Percentiles rank a stretch among this genome's conserved stretches.
These are phyloP conservation scores for Linepithema humile DNA, from an alignment of 1,140 invertebrate genomes.

Conservation along the genomic window DNA sequence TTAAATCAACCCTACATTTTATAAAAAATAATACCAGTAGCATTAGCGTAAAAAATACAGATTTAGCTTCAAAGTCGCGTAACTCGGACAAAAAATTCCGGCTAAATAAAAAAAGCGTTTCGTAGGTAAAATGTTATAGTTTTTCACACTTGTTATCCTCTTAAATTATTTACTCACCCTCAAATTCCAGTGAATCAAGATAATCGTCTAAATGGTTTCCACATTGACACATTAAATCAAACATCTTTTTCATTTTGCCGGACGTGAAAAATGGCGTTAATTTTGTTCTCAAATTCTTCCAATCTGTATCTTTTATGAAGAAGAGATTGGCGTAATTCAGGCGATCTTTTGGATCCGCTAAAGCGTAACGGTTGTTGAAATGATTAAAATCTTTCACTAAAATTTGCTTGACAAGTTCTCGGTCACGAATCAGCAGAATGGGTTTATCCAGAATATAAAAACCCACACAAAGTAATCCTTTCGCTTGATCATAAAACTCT, in stretches of 20 bases:
- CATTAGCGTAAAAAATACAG: too few species aligned
- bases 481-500: conserved; percentile 59
- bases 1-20: too few species aligned
- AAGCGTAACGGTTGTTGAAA: conserved; percentile 76
- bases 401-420: conserved; percentile 81
- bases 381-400: conserved; percentile 83
- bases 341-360: conserved; percentile 64
- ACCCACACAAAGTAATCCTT: conserved; percentile 71
- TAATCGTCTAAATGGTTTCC: conserved; percentile 75
- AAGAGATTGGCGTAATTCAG: conserved; percentile 76
- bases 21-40: too few species aligned
- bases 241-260: conserved; percentile 82
- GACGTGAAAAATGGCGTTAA: conserved; percentile 81
- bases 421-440: conserved; percentile 80
- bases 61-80: too few species aligned
- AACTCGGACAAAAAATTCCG: too few species aligned
- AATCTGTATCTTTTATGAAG: conserved; percentile 74
- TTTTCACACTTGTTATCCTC: too few species aligned
- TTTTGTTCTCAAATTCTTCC: conserved; percentile 81
- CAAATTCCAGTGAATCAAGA: conserved; percentile 65
- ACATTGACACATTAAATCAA: conserved; percentile 80
- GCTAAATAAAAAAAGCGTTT: too few species aligned
- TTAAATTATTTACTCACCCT: conserved; percentile 58
- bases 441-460: conserved; percentile 81
- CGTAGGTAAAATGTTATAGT: too few species aligned